Base-by-base conservation (phyloP, 2,113 vertebrate species). In the Piaya cayana region DNA sequence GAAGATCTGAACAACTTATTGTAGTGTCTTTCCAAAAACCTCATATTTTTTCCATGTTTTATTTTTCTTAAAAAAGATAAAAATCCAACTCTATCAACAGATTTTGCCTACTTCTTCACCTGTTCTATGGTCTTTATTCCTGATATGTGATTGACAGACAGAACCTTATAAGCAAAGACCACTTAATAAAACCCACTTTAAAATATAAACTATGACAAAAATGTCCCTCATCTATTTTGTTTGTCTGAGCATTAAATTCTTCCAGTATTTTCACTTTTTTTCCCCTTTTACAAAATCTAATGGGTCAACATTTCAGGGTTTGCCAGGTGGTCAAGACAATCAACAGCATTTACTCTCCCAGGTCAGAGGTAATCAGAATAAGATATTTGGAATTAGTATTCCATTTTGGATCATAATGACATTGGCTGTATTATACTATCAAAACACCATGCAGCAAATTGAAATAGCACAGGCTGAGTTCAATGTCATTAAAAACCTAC, bases 341-440 rank as follows among this genome's bases (percentile, higher is more conserved):
- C 75, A 69, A 32, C 36, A 52, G 39, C 85, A 52, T 52, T 37
- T 82, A 85, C 49, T 97, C 47, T 69, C 69, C 86, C 56, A 92
- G 77, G 89, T 94, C 82, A 95, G 88, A 75, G 58, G 60, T 86
- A 91, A 92, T 78, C 63, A 84, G 49, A 88, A 87, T 18, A 8
- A 91, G 82, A 75, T 67, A 93, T 93, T 93, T 95, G 91, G 49
- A 97, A 94, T 87, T 70, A 78, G 68, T 86, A 62, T 91, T 95
- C 75, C 59, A 58, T 64, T 83, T 93, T 87, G 82, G 53, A 91
- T 75, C 82, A 86, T 70, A 86, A 29, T 93, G 94, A 85, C 85
- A 86, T 96, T 67, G 67, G 49, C 52, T 96, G 52, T 49, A 75
- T 47, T 75, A 82, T 45, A 88, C 91, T 91, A 94, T 70, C 65